Evolutionary conservation across 2,113 vertebrate genomes (phyloP).

Genomic region (Callorhinus ursinus): DNA sequence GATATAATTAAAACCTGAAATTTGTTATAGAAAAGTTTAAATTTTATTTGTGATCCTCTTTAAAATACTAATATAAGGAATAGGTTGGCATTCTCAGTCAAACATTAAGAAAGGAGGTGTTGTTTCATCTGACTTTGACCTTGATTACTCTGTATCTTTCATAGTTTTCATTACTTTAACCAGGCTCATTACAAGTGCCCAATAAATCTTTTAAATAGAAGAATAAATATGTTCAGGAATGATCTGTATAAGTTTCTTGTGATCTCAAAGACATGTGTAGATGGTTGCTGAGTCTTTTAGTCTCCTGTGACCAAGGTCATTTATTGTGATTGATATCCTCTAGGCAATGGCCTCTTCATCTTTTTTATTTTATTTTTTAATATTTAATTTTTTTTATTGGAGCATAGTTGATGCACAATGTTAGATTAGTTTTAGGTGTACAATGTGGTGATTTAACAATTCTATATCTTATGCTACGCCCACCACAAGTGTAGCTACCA

Average conservation of each 20-base stretch:
- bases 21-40: background rate
- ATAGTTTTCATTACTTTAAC: background rate
- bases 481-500: background rate
- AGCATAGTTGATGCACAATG: background rate
- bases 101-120: background rate
- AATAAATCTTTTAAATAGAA: background rate
- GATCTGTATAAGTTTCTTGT: background rate
- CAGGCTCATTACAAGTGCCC: background rate
- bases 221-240: background rate
- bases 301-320: background rate
- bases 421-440: background rate
- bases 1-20: background rate
- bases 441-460: background rate
- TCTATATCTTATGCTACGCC: background rate
- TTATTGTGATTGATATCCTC: background rate
- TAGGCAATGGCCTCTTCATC: background rate
- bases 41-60: background rate
- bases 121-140: background rate
- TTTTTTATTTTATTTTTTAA: background rate
- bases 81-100: background rate
- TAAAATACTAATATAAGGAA: background rate
- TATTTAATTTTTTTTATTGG: background rate
- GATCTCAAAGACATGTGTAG: background rate
- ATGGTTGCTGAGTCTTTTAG: background rate
- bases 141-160: background rate